Percentiles rank a stretch among this genome's conserved stretches.
Conservation (phyloP, 2,113 vertebrate genomes). For the Python bivittatus region DNA sequence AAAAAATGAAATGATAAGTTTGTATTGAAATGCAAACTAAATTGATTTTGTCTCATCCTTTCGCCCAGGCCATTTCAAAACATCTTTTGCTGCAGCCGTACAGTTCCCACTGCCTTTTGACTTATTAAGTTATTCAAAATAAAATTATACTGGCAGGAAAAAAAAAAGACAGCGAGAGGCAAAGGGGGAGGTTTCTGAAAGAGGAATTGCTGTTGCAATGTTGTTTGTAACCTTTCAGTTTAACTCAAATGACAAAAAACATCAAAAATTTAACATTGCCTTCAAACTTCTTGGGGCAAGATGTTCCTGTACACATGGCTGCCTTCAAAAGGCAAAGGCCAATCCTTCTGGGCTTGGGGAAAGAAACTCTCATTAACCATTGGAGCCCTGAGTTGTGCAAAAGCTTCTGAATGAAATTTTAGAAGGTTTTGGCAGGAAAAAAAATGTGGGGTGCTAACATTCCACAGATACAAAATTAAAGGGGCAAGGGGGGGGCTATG, state of each 20-base stretch:
- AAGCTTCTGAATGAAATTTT: neutral
- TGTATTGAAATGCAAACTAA: neutral
- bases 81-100: neutral
- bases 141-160: neutral
- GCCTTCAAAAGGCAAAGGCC: neutral
- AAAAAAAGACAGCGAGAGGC: neutral
- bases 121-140: neutral
- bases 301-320: neutral
- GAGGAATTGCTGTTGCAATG: neutral
- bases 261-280: conserved; percentile 21
- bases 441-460: neutral
- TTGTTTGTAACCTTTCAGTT: conserved; percentile 7
- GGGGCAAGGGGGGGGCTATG: neutral
- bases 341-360: neutral
- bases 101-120: neutral
- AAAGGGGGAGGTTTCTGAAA: neutral
- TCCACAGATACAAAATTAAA: neutral
- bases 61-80: neutral
- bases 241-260: conserved; percentile 7
- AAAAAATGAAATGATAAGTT: neutral
- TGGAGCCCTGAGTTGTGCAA: neutral
- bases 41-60: neutral
- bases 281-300: neutral
- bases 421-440: neutral
- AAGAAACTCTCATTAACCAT: neutral